A percentile compares a stretch with the other conserved stretches of the same genome.
Evolutionary conservation across 2,888 invertebrate genomes (phyloP).

Genomic region (Hedya salicella): DNA sequence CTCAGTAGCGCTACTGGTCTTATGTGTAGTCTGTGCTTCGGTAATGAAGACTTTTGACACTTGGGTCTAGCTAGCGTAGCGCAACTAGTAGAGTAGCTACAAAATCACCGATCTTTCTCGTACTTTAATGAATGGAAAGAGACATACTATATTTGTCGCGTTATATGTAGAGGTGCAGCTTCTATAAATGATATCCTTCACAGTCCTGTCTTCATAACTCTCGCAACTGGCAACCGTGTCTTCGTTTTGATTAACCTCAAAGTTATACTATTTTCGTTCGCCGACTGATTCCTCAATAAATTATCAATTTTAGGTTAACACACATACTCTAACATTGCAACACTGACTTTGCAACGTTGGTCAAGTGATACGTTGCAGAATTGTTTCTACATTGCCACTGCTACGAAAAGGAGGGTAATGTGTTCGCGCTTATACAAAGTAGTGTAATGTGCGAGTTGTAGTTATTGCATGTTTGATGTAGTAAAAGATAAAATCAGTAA

Average conservation of each 20-base stretch:
- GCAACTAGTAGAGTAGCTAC: too few species aligned
- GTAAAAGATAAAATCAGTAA: conserved; percentile 1
- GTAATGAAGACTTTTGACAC: too few species aligned
- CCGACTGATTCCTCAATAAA: conserved; percentile 21
- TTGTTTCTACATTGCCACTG: conserved; percentile 12
- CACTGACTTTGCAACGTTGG: background rate
- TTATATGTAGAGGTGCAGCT: too few species aligned
- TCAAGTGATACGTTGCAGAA: conserved; percentile 5
- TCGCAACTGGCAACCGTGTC: background rate
- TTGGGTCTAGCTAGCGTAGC: too few species aligned
- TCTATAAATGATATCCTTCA: too few species aligned
- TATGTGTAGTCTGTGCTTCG: too few species aligned
- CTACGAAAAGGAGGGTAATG: conserved; percentile 22
- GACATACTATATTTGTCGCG: too few species aligned
- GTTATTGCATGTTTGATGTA: conserved; percentile 14
- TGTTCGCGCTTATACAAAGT: conserved; percentile 1
- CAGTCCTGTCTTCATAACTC: background rate
- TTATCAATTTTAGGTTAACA: conserved; percentile 30
- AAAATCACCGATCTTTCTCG: too few species aligned
- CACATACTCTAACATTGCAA: background rate
- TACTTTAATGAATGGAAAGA: too few species aligned
- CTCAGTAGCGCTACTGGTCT: too few species aligned
- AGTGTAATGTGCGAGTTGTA: conserved; percentile 16
- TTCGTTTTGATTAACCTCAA: background rate
- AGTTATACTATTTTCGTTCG: conserved; percentile 7